Evolutionary conservation across 2,888 invertebrate genomes (phyloP), one percentile per base, ranked within the genome.

Genomic region (Abscondita cerata): DNA sequence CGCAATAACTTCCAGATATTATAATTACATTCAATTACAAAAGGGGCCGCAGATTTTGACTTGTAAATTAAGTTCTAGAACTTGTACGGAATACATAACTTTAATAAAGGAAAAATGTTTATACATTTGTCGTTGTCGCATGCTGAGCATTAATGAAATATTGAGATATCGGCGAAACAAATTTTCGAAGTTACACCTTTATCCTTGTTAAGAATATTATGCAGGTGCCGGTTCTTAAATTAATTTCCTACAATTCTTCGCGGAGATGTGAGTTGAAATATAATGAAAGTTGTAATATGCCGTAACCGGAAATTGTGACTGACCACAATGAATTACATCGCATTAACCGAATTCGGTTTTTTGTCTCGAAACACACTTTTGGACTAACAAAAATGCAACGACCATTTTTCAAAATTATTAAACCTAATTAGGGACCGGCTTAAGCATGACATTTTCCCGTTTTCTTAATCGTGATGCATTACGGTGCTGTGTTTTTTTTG

Each of bases 181-280:
- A 54, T 54, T 25, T 19, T 41, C 13, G 25, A 56, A 12, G 18
- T 18, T 12, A 44, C 13, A 36, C 46, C 44, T 34, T 36, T 54
- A 44, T 31, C 15, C 48, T 41, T 19, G 25, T 56, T 33, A 46
- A 36, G 25, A 15, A 36, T 11, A n/a, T 47, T 51, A 34, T 44
- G 41, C 58, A 57, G 57, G 57, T 57, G 58, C 15, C 19, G 34
- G 40, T 31, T 12, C 20, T 18, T 16, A 48, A 56, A 56, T 56
- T 48, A 56, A 56, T 56, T 41, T 31, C 53, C 8, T 19, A 47
- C 38, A 44, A 66, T 69, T 74, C 25, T 36, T 36, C 18, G 44
- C 19, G n/a, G 19, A 44, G 74, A 75, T 73, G 71, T 68, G 68
- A 63, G 68, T 67, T 65, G 66, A 73, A 75, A 75, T 71, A 72